phyloP scores from a whole-genome alignment of 2,888 invertebrate species.

The Sarcophaga caerulescens region DNA sequence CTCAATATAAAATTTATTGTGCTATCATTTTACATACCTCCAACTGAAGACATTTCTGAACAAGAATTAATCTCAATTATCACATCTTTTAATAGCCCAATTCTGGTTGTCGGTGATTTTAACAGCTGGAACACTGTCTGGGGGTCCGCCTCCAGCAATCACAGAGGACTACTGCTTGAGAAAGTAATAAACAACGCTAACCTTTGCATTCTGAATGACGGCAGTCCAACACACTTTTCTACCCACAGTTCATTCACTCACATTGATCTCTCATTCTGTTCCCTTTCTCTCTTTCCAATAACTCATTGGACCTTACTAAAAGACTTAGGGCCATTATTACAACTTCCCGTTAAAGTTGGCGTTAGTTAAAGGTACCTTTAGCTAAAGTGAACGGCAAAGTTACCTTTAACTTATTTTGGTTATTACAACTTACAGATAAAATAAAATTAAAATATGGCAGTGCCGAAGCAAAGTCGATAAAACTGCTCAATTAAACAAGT shows the following conservation, averaged over 20 bases:
- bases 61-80: constrained; percentile 1
- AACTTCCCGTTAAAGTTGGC: too few species aligned
- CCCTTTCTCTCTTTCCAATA: too few species aligned
- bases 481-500: too few species aligned
- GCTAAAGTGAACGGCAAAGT: too few species aligned
- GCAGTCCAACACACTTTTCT: constrained; percentile 13
- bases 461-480: too few species aligned
- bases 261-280: neutral
- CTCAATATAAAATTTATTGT: constrained; percentile 9
- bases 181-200: constrained; percentile 2
- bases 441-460: too few species aligned
- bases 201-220: neutral
- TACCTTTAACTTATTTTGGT: too few species aligned
- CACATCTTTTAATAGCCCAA: neutral
- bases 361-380: too few species aligned
- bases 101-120: neutral
- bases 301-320: too few species aligned
- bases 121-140: constrained; percentile 20
- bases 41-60: neutral
- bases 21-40: neutral
- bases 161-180: neutral
- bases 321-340: too few species aligned
- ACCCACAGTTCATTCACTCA: constrained; percentile 10
- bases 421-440: too few species aligned
- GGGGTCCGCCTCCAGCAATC: neutral